These are phyloP conservation scores for Muntiacus muntjak DNA, from an alignment of 2,113 vertebrate genomes.

Conservation along the genomic window DNA sequence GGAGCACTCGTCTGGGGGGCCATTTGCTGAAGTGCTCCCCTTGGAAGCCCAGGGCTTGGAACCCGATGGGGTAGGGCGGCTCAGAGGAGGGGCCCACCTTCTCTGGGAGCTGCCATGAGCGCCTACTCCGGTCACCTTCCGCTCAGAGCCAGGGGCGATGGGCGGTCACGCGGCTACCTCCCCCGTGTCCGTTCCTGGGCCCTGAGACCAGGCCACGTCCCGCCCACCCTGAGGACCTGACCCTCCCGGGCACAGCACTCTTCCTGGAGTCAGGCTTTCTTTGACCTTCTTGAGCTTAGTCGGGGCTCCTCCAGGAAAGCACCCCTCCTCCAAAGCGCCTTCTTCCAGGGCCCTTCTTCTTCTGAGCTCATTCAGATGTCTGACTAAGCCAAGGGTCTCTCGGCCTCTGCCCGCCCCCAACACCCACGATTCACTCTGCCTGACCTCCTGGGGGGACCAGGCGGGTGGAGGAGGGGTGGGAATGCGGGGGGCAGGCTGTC, in stretches of 20 bases:
- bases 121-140: background rate
- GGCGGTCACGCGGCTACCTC: accelerated
- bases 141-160: accelerated
- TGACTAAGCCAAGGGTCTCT: background rate
- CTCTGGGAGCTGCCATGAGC: background rate
- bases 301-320: accelerated
- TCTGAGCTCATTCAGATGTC: background rate
- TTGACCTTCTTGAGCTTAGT: background rate
- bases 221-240: background rate
- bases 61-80: accelerated
- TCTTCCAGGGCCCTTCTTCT: background rate
- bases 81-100: too few relatives aligned
- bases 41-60: accelerated
- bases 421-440: background rate
- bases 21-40: background rate
- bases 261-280: background rate
- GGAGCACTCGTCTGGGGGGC: accelerated
- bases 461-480: accelerated
- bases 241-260: accelerated
- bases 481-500: accelerated
- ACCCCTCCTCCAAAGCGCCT: background rate
- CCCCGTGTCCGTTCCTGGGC: accelerated
- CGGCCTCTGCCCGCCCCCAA: background rate
- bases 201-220: background rate
- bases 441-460: background rate